Base-by-base conservation (phyloP, 53 echinoderm and acorn worm species). In the Temnopleurus reevesii region DNA sequence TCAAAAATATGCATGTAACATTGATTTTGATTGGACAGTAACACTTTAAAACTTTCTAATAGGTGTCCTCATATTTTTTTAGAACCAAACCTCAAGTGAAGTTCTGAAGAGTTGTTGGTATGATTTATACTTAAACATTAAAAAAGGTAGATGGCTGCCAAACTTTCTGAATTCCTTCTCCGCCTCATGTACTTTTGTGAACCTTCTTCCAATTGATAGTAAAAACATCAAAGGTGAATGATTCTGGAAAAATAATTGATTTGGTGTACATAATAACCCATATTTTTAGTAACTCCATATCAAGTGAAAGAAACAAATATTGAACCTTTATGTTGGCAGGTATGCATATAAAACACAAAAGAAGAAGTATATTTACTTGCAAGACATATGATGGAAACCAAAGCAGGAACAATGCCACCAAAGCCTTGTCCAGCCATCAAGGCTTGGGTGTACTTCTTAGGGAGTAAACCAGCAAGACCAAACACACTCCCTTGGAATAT, bases 381-480 rank as follows among this genome's bases (percentile, higher is more conserved):
- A 35, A 94, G 90, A 29, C 92, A 81, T 17, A 95, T 56, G 34
- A 97, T 97, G 43, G 91, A 94, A 44, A 95, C 44, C 8, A 94
- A 53, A 21, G 97, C 92, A 1, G 95, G 93, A 0, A 93, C 60
- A 17, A 95, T 91, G 18, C 97, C 97, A 36, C 95, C 97, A 49
- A 95, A 46, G 15, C 95, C 97, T 46, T 94, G 94, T 8, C 97
- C 97, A 44, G 92, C 92, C 97, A 97, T 97, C 26, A 93, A 64
- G 24, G 95, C 90, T 46, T 97, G 97, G 28, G 91, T 97, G 82
- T 92, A 97, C 25, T 86, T 86, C 66, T 93, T 94, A 1, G 97
- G 95, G 12, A 97, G 90, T 3, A 94, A 60, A 44, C 97, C 95
- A 30, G 91, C 95, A 19, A 95, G 53, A 12, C 97, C 97, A 91